Percentiles rank a stretch among this genome's conserved stretches.
Evolutionary conservation across 2,797 vertebrate genomes (phyloP).

Genomic region (Dallia pectoralis): DNA sequence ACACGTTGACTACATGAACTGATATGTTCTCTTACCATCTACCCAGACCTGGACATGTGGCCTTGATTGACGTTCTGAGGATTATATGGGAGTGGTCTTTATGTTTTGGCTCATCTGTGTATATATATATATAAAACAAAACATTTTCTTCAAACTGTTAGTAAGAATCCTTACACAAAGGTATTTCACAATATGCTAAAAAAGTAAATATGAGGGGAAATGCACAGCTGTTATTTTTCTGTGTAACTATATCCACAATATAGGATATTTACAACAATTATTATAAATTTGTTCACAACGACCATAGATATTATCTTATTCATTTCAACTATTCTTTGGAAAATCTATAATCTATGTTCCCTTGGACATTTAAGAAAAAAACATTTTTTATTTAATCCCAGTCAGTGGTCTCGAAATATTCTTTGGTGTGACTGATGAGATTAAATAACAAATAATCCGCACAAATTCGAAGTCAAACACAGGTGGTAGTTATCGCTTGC

Average conservation of each 20-base stretch:
- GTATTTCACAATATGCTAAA: slow-evolving; percentile 4
- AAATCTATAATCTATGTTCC: slow-evolving; percentile 1
- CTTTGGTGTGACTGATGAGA: neutral
- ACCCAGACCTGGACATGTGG: no score
- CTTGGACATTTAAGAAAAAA: neutral
- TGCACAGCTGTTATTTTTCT: slow-evolving; percentile 41
- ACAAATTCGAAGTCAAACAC: neutral
- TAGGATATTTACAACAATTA: neutral
- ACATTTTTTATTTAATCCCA: neutral
- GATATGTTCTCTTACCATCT: no score
- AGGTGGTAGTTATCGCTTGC: neutral
- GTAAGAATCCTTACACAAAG: slow-evolving; percentile 7
- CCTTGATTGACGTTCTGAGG: no score
- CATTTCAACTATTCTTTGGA: slow-evolving; percentile 7
- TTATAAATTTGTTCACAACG: neutral
- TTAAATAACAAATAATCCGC: neutral
- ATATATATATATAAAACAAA: slow-evolving; percentile 14
- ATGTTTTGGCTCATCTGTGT: no score
- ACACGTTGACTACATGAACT: no score
- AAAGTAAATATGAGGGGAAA: slow-evolving; percentile 9
- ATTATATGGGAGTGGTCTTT: no score
- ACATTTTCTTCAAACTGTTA: slow-evolving; percentile 36
- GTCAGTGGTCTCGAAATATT: neutral
- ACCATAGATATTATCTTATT: neutral
- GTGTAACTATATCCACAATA: slow-evolving; percentile 11